Evolutionary conservation across 2,888 invertebrate species (phyloP), one percentile per base, ranked within the genome.

Genomic region (Eupithecia pulchellata): DNA sequence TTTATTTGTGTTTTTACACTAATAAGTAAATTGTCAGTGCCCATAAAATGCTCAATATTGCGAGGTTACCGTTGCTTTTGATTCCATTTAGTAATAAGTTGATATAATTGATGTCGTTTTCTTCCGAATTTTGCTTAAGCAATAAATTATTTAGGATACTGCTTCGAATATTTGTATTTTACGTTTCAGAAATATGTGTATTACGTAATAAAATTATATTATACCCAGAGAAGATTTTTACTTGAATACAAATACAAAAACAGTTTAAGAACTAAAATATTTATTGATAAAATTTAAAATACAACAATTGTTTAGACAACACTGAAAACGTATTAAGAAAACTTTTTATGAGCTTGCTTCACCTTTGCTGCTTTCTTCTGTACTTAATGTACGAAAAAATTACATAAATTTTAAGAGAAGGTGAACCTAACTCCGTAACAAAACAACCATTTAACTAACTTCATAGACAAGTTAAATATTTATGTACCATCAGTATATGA

Each of bases 71-170:
- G 68, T 72, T 64, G 66, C 74, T 69, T 72, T 67, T 36, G 65
- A 78, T 76, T 76, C 77, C 77, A 72, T 64, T 68, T 75, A 75
- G 72, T 17, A 20, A 47, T 77, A 75, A 74, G 74, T 74, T 69
- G 47, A 63, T 72, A 64, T 72, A 68, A n/a, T 32, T 30, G 30
- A 30, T 52, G 52, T 47, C 20, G 5, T 67, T 65, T 70, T 67
- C 72, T 73, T 74, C 70, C 77, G 61, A 72, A 68, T 68, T 67
- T 74, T 71, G 71, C 75, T 74, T 66, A 69, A 66, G 74, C 71
- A 75, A 67, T 66, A 71, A 68, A 66, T 69, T 67, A 42, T 69
- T 68, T 69, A 60, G 69, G 63, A 71, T 69, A 66, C 57, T 58
- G 72, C 74, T 77, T 74, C 39, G 39, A 61, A 69, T 73, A 65